These are phyloP conservation scores for Aphyosemion australe DNA, from an alignment of 2,113 vertebrate genomes.

Conservation along the genomic window DNA sequence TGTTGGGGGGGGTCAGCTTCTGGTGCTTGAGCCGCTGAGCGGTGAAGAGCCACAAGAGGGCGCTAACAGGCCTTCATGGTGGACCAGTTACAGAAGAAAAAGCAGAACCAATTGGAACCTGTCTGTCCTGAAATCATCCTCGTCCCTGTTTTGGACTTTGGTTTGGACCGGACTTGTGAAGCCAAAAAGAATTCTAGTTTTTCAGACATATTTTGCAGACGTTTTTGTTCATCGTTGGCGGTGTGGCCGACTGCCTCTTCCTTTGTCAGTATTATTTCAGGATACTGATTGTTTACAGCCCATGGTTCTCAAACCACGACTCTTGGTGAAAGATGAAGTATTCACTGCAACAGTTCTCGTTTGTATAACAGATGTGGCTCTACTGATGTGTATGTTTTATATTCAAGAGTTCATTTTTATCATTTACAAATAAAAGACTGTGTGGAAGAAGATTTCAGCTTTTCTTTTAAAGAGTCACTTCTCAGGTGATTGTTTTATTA, in stretches of 20 bases:
- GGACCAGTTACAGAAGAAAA: slow-evolving; percentile 76
- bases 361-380: slow-evolving; percentile 86
- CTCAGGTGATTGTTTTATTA: not conserved
- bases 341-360: slow-evolving; percentile 84
- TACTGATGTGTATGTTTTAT: slow-evolving; percentile 87
- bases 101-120: slow-evolving; percentile 79
- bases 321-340: slow-evolving; percentile 79
- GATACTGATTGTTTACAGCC: slow-evolving; percentile 85
- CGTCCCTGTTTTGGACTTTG: slow-evolving; percentile 86
- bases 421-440: slow-evolving; percentile 88
- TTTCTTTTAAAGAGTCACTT: slow-evolving; percentile 16
- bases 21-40: slow-evolving; percentile 84
- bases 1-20: slow-evolving; percentile 77
- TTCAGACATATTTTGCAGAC: slow-evolving; percentile 58
- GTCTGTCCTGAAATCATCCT: slow-evolving; percentile 40
- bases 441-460: slow-evolving; percentile 75
- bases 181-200: slow-evolving; percentile 78
- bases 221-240: slow-evolving; percentile 77
- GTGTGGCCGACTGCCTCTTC: slow-evolving; percentile 83
- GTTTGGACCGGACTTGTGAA: slow-evolving; percentile 92
- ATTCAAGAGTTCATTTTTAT: slow-evolving; percentile 87
- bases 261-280: slow-evolving; percentile 83
- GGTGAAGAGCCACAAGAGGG: slow-evolving; percentile 83
- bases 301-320: slow-evolving; percentile 74
- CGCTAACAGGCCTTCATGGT: slow-evolving; percentile 73